Conservation (phyloP, 2,888 invertebrate genomes). For the Nemapogon koenigi region DNA sequence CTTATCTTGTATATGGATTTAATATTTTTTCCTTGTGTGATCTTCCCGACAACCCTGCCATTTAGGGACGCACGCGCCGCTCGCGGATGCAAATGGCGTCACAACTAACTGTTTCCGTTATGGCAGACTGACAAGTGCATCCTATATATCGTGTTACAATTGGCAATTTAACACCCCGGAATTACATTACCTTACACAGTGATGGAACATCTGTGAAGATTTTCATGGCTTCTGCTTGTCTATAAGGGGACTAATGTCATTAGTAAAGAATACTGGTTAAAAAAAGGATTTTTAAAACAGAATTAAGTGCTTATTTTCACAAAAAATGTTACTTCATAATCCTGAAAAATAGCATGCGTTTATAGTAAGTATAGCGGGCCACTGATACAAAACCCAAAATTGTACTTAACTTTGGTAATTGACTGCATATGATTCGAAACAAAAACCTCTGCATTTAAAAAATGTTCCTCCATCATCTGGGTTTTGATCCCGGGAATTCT, state of each 20-base stretch:
- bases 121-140: constrained; percentile 10
- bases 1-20: too few species aligned
- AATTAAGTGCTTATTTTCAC: background rate
- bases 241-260: too few species aligned
- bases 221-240: background rate
- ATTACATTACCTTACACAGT: too few species aligned
- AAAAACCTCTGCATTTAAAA: too few species aligned
- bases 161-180: background rate
- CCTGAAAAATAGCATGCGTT: too few species aligned
- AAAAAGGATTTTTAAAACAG: background rate
- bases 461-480: too few species aligned
- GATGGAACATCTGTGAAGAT: background rate
- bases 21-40: too few species aligned
- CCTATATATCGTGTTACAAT: constrained; percentile 6
- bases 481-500: too few species aligned
- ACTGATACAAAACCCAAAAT: too few species aligned
- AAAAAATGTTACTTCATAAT: background rate
- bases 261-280: background rate
- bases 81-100: constrained; percentile 13
- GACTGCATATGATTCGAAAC: too few species aligned
- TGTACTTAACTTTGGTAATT: too few species aligned
- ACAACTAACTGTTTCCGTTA: constrained; percentile 12
- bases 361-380: too few species aligned
- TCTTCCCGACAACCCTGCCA: constrained; percentile 6
- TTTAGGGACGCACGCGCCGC: constrained; percentile 10